phyloP scores from a whole-genome alignment of 2,888 invertebrate species.

The Coenonympha arcania region DNA sequence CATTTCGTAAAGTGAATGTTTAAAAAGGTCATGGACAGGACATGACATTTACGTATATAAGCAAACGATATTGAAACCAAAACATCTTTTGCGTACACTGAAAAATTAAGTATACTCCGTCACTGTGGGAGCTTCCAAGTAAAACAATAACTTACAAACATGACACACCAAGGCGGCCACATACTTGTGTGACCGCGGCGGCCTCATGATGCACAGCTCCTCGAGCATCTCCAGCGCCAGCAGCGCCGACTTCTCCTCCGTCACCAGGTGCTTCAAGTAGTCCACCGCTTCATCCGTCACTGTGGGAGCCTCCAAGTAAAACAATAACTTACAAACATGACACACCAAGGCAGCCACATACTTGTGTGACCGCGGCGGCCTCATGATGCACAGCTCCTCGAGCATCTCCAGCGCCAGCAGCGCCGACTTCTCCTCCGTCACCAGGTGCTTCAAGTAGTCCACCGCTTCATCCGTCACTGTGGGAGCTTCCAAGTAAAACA shows the following conservation, averaged over 20 bases:
- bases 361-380: slow-evolving; percentile 87
- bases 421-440: slow-evolving; percentile 80
- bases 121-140: slow-evolving; percentile 90
- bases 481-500: slow-evolving; percentile 92
- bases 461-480: slow-evolving; percentile 90
- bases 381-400: slow-evolving; percentile 86
- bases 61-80: too few species aligned
- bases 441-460: slow-evolving; percentile 84
- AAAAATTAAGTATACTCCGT: too few species aligned
- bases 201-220: slow-evolving; percentile 87
- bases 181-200: slow-evolving; percentile 86
- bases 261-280: slow-evolving; percentile 84
- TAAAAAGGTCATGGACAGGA: too few species aligned
- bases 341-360: slow-evolving; percentile 86
- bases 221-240: slow-evolving; percentile 86
- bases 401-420: slow-evolving; percentile 84
- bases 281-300: slow-evolving; percentile 91
- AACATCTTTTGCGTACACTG: too few species aligned
- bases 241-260: slow-evolving; percentile 79
- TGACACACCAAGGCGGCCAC: slow-evolving; percentile 85
- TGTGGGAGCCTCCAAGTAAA: slow-evolving; percentile 90
- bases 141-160: slow-evolving; percentile 78
- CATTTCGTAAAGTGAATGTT: too few species aligned
- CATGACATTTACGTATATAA: too few species aligned
- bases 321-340: slow-evolving; percentile 80